These are phyloP conservation scores for Drosophila parvula DNA, from an alignment of 1,140 invertebrate genomes.

Conservation along the genomic window DNA sequence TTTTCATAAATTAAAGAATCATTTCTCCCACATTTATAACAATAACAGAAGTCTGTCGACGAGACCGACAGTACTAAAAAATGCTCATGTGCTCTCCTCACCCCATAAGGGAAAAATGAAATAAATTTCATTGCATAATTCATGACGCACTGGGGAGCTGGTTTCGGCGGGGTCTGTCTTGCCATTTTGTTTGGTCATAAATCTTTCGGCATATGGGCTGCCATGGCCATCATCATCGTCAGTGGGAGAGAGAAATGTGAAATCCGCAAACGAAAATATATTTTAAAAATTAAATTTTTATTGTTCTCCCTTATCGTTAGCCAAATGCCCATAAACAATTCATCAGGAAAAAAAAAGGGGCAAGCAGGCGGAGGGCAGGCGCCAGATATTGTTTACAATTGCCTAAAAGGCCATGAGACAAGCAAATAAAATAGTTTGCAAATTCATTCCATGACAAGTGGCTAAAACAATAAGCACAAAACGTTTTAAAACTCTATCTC, in stretches of 20 bases:
- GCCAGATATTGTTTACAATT: conserved; percentile 51
- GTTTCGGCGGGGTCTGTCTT: conserved; percentile 27
- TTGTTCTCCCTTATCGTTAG: conserved; percentile 50
- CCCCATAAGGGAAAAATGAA: conserved; percentile 58
- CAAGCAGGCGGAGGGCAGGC: background rate
- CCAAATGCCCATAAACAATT: conserved; percentile 53
- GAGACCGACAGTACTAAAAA: conserved; percentile 42
- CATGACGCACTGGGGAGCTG: conserved; percentile 43
- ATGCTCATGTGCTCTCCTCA: conserved; percentile 40
- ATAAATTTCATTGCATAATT: conserved; percentile 82
- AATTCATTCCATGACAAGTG: conserved; percentile 64
- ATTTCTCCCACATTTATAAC: conserved; percentile 65
- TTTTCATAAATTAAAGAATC: conserved; percentile 64
- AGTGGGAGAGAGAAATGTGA: conserved; percentile 8
- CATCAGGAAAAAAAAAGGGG: conserved; percentile 22
- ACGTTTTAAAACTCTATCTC: conserved; percentile 47
- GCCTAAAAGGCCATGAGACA: conserved; percentile 37
- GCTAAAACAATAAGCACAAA: conserved; percentile 72
- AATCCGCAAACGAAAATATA: conserved; percentile 42
- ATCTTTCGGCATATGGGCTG: conserved; percentile 76
- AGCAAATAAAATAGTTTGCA: conserved; percentile 45
- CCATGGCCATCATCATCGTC: conserved; percentile 53
- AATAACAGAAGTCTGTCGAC: conserved; percentile 52
- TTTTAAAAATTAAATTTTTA: conserved; percentile 69
- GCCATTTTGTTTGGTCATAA: conserved; percentile 73